Conservation (phyloP, 2,797 vertebrate genomes). For the Molossus alvarezi region DNA sequence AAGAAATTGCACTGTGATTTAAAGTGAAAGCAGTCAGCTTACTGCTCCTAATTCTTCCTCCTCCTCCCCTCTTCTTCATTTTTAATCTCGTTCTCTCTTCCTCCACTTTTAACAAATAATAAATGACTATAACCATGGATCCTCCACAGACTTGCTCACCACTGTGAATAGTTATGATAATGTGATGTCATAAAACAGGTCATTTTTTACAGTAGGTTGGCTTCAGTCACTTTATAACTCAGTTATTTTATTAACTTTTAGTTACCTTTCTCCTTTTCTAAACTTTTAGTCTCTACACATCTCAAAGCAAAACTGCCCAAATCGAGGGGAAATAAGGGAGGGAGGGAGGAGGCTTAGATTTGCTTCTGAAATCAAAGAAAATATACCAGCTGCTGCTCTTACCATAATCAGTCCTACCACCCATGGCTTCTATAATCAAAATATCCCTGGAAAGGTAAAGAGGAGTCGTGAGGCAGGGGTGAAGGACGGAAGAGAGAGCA, state of each 20-base stretch:
- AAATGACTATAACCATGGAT: constrained; percentile 66
- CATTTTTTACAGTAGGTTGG: constrained; percentile 80
- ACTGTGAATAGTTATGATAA: constrained; percentile 82
- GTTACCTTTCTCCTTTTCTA: constrained; percentile 61
- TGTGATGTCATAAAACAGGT: constrained; percentile 78
- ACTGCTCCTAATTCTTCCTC: constrained; percentile 62
- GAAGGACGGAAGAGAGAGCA: not conserved
- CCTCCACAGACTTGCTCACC: constrained; percentile 72
- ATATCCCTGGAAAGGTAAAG: constrained; percentile 23
- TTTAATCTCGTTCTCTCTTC: constrained; percentile 70
- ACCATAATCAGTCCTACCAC: not conserved
- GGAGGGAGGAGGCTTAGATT: not conserved
- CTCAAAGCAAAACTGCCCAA: constrained; percentile 2
- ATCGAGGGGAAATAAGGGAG: not conserved
- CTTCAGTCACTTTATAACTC: constrained; percentile 71
- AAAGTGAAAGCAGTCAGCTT: constrained; percentile 84
- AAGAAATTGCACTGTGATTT: constrained; percentile 86
- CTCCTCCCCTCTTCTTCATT: constrained; percentile 62
- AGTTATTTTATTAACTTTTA: constrained; percentile 77
- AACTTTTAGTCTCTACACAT: constrained; percentile 72
- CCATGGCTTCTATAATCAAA: constrained; percentile 37
- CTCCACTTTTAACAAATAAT: constrained; percentile 72
- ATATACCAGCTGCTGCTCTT: constrained; percentile 35
- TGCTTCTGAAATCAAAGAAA: constrained; percentile 69
- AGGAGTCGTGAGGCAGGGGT: not conserved